Evolutionary conservation across 2,797 vertebrate species (phyloP).

Genomic region (Uromys caudimaculatus): DNA sequence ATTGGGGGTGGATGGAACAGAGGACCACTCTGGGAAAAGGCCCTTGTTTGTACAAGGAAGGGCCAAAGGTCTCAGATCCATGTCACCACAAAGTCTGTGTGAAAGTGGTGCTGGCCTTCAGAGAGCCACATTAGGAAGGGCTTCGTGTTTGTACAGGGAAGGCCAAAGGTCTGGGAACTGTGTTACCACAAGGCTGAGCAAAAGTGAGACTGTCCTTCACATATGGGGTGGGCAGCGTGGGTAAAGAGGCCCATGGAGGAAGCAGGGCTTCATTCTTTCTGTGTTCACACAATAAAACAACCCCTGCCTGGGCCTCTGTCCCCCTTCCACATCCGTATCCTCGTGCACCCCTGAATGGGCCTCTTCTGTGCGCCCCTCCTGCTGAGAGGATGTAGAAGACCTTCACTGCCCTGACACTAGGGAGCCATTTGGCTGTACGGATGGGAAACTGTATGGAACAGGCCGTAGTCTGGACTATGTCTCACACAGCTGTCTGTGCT

Average conservation of each 20-base stretch:
- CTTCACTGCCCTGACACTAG: not conserved
- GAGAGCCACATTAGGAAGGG: not conserved
- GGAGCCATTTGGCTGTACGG: not conserved
- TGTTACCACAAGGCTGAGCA: not conserved
- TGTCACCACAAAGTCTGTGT: not conserved
- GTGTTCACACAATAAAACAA: rapidly evolving
- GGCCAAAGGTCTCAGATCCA: not conserved
- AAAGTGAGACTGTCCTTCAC: not conserved
- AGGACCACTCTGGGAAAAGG: not conserved
- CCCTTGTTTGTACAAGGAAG: not conserved
- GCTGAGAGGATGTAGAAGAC: not conserved
- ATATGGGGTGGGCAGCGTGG: not conserved
- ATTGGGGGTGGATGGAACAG: not conserved
- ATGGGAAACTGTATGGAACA: conserved; percentile 49
- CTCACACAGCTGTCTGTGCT: conserved; percentile 59
- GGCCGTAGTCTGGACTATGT: conserved; percentile 58
- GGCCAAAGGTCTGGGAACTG: not conserved
- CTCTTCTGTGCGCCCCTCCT: not conserved
- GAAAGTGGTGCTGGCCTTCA: not conserved
- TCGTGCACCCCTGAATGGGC: not conserved
- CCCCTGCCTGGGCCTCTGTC: not conserved
- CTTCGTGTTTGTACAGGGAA: not conserved
- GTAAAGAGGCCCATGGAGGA: not conserved
- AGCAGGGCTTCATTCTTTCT: not conserved
- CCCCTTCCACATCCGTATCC: rapidly evolving